Percentiles rank a stretch among this genome's conserved stretches.
Evolutionary conservation across 2,888 invertebrate genomes (phyloP).

Genomic region (Xylophagus ater): DNA sequence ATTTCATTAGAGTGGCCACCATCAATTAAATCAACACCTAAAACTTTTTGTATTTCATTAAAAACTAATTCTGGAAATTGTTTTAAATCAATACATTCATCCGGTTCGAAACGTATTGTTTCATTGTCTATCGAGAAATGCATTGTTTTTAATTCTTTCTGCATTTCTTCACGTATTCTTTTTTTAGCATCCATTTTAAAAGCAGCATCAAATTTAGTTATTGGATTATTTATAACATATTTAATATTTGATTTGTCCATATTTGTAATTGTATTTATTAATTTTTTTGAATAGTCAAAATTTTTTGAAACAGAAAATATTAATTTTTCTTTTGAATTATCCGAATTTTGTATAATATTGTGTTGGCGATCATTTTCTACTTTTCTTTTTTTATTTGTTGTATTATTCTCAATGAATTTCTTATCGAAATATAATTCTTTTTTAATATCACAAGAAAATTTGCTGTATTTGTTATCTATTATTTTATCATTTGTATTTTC

Average conservation of each 20-base stretch:
- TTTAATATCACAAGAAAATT: too few species aligned
- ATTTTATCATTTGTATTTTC: too few species aligned
- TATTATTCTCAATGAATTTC: too few species aligned
- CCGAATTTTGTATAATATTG: too few species aligned
- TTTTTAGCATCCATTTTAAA: conserved; percentile 31
- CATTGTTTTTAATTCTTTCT: conserved; percentile 30
- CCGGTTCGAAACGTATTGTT: conserved; percentile 23
- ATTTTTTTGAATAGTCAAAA: conserved; percentile 19
- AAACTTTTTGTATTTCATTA: conserved; percentile 31
- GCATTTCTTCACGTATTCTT: conserved; percentile 31
- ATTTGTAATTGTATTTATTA: conserved; percentile 28
- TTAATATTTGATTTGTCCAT: conserved; percentile 34
- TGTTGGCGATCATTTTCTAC: too few species aligned
- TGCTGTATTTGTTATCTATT: too few species aligned
- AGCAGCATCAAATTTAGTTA: conserved; percentile 33
- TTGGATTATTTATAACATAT: conserved; percentile 34
- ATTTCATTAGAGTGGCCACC: too few species aligned
- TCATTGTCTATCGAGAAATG: conserved; percentile 24
- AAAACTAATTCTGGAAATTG: conserved; percentile 30
- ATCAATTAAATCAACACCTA: conserved; percentile 32
- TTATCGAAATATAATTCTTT: too few species aligned
- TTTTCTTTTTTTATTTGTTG: too few species aligned
- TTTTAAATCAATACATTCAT: conserved; percentile 32
- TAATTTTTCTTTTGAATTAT: too few species aligned
- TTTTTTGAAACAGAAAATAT: too few species aligned